phyloP scores from a whole-genome alignment of 2,113 vertebrate genomes.

The Pseudonaja textilis region DNA sequence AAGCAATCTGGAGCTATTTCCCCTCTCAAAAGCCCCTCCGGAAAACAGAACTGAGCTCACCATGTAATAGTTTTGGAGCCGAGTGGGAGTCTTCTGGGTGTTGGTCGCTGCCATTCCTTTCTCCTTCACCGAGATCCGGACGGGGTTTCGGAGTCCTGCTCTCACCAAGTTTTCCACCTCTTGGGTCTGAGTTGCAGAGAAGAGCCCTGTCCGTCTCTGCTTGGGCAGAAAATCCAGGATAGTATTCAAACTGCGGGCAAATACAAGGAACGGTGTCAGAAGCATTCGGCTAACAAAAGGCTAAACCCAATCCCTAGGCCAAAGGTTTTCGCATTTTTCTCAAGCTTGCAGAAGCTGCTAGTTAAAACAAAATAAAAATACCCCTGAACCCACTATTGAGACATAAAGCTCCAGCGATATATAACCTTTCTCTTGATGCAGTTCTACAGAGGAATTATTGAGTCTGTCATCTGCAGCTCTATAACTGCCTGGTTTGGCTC shows the following conservation, averaged over 20 bases:
- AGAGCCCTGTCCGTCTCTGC: constrained; percentile 92
- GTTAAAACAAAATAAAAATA: background rate
- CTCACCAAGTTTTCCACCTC: constrained; percentile 95
- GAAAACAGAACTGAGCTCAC: constrained; percentile 64
- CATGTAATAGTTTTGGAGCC: constrained; percentile 89
- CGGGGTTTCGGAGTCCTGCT: constrained; percentile 91
- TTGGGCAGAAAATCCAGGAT: constrained; percentile 90
- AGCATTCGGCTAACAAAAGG: background rate
- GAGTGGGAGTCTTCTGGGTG: constrained; percentile 85
- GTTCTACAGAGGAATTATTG: too few species aligned
- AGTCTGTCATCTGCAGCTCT: too few species aligned
- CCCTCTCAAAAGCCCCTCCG: background rate
- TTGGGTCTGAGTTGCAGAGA: constrained; percentile 96
- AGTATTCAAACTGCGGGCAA: constrained; percentile 80
- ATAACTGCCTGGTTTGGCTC: too few species aligned
- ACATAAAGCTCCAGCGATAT: background rate
- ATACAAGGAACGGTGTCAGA: background rate
- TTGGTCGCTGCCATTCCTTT: constrained; percentile 81
- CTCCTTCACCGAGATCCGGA: constrained; percentile 92
- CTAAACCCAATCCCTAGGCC: background rate
- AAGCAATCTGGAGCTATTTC: too few species aligned
- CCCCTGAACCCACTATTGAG: background rate
- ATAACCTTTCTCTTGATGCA: background rate
- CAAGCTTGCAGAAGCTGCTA: background rate
- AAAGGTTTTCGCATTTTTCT: background rate